Conservation (phyloP, 2,797 vertebrate genomes). For the Syndactyla subalaris region DNA sequence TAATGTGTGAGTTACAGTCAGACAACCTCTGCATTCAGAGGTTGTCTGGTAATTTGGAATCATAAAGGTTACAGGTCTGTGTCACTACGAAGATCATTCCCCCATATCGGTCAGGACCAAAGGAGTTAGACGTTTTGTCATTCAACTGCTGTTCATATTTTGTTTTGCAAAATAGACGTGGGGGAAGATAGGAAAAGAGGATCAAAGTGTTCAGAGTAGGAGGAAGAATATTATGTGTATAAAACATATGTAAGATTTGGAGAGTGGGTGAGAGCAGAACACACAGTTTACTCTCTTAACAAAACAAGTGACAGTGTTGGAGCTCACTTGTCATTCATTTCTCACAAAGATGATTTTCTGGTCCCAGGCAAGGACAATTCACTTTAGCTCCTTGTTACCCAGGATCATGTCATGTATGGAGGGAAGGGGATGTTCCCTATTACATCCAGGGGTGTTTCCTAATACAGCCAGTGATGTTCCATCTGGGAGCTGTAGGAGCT, state of each 20-base stretch:
- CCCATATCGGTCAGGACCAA: background rate
- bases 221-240: background rate
- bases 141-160: background rate
- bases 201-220: slow-evolving; percentile 41
- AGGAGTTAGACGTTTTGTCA: background rate
- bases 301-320: background rate
- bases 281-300: background rate
- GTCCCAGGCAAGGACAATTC: background rate
- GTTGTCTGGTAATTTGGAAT: background rate
- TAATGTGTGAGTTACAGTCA: background rate
- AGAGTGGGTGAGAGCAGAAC: background rate
- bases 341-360: background rate
- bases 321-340: background rate
- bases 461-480: background rate
- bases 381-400: background rate
- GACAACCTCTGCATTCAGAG: background rate
- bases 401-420: background rate
- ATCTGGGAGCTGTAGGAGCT: background rate
- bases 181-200: slow-evolving; percentile 12
- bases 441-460: background rate
- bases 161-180: background rate
- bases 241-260: slow-evolving; percentile 11
- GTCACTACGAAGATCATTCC: background rate
- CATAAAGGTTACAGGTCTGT: background rate
- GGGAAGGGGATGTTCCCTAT: background rate